Conservation (phyloP, 2,797 vertebrate genomes). For the Sebastolobus alascanus region DNA sequence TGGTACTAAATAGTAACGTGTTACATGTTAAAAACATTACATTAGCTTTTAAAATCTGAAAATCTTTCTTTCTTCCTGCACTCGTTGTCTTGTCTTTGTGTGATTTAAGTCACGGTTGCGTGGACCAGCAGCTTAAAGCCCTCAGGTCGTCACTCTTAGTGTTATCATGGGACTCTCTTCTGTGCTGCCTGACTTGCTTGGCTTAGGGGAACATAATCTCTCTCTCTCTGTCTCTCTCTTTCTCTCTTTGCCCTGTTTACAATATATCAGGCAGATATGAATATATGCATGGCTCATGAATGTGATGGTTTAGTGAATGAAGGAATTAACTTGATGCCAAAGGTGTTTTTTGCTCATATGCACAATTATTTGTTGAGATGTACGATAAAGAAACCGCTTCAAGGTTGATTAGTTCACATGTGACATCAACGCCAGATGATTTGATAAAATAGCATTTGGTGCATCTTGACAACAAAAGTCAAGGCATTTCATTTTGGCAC, state of each 20-base stretch:
- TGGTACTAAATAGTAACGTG: no score
- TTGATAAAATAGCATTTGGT: slow-evolving; percentile 70
- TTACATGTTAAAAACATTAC: no score
- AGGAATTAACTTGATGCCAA: slow-evolving; percentile 16
- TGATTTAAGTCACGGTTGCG: slow-evolving; percentile 33
- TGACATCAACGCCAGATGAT: slow-evolving; percentile 35
- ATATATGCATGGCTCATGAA: slow-evolving; percentile 57
- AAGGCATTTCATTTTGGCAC: slow-evolving; percentile 63
- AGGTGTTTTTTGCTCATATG: slow-evolving; percentile 4
- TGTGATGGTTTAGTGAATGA: slow-evolving; percentile 42
- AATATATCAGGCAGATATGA: slow-evolving; percentile 44
- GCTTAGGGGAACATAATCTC: slow-evolving; percentile 51
- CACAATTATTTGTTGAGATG: slow-evolving; percentile 30
- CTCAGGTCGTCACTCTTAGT: slow-evolving; percentile 43
- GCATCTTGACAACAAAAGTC: slow-evolving; percentile 78
- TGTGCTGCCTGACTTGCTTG: slow-evolving; percentile 48
- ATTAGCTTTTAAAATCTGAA: not conserved
- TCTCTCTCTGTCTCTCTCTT: slow-evolving; percentile 4
- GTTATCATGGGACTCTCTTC: slow-evolving; percentile 52
- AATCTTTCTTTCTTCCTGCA: not conserved
- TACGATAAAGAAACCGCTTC: slow-evolving; percentile 42
- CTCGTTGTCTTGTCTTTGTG: slow-evolving; percentile 15
- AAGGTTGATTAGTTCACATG: slow-evolving; percentile 52
- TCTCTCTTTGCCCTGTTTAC: slow-evolving; percentile 7
- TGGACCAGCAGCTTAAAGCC: slow-evolving; percentile 38